These are phyloP conservation scores for Cylindroiulus punctatus DNA, from an alignment of 2,888 invertebrate genomes.

Conservation along the genomic window DNA sequence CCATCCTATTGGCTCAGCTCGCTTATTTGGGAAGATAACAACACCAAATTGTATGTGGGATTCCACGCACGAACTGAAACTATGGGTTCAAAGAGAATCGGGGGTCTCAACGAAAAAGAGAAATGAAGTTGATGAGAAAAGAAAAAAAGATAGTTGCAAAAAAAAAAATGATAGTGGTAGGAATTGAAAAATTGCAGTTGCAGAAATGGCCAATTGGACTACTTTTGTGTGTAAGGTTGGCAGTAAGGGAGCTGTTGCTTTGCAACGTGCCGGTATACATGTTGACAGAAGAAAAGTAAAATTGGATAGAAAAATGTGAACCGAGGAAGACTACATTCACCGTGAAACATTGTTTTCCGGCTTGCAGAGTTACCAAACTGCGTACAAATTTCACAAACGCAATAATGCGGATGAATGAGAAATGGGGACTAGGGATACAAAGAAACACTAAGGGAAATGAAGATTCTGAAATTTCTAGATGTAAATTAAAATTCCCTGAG, in stretches of 20 bases:
- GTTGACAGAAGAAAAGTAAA: background rate
- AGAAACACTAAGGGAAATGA: too few species aligned
- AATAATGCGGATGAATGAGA: slow-evolving; percentile 3
- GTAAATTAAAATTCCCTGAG: too few species aligned
- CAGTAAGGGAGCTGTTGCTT: background rate
- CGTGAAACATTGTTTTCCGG: slow-evolving; percentile 30
- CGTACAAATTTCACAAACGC: slow-evolving; percentile 17
- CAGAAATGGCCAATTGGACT: slow-evolving; percentile 45
- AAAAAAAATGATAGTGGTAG: background rate
- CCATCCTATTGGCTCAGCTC: slow-evolving; percentile 6
- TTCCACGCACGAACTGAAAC: slow-evolving; percentile 35
- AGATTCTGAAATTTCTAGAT: too few species aligned
- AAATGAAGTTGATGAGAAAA: slow-evolving; percentile 46
- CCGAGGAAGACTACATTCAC: background rate
- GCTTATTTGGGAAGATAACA: slow-evolving; percentile 53
- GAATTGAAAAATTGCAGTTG: slow-evolving; percentile 49
- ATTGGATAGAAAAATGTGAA: background rate
- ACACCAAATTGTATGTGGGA: slow-evolving; percentile 42
- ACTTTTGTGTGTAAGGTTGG: background rate
- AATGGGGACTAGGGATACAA: too few species aligned
- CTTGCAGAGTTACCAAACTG: background rate
- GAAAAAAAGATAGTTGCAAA: background rate
- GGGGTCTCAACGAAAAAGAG: background rate
- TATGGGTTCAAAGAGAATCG: slow-evolving; percentile 27
- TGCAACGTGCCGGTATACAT: slow-evolving; percentile 11